These are phyloP conservation scores for Cyprinodon variegatus DNA, from an alignment of 2,113 vertebrate species.

Conservation along the genomic window DNA sequence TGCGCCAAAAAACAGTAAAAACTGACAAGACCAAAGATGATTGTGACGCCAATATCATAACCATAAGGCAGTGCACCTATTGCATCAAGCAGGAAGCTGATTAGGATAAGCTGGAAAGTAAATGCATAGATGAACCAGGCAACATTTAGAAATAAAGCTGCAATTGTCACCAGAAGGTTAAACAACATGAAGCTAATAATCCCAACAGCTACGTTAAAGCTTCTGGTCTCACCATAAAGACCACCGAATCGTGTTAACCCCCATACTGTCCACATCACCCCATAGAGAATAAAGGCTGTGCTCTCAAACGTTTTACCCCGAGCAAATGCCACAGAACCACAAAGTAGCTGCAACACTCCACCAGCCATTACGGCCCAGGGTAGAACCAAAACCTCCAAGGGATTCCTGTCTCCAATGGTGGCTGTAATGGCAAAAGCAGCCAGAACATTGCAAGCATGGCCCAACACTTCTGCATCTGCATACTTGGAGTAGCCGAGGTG, in stretches of 20 bases:
- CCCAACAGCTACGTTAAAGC: slow-evolving; percentile 81
- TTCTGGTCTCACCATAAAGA: slow-evolving; percentile 76
- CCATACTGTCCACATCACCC: slow-evolving; percentile 89
- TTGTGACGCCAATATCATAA: slow-evolving; percentile 84
- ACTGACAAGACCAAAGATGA: slow-evolving; percentile 87
- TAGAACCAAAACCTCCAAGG: slow-evolving; percentile 78
- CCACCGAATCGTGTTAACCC: slow-evolving; percentile 82
- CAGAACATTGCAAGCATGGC: slow-evolving; percentile 82
- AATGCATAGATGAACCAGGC: slow-evolving; percentile 85
- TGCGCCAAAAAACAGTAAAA: slow-evolving; percentile 89
- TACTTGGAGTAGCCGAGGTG: slow-evolving; percentile 88
- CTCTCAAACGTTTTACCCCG: slow-evolving; percentile 90
- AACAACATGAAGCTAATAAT: slow-evolving; percentile 86
- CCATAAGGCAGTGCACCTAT: slow-evolving; percentile 78
- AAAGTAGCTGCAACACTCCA: slow-evolving; percentile 83
- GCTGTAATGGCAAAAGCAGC: slow-evolving; percentile 84
- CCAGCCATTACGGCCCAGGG: slow-evolving; percentile 88
- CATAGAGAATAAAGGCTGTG: slow-evolving; percentile 85
- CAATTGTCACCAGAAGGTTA: slow-evolving; percentile 82
- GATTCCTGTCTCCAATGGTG: slow-evolving; percentile 64
- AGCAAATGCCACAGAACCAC: slow-evolving; percentile 85
- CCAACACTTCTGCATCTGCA: slow-evolving; percentile 84
- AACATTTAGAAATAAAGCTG: slow-evolving; percentile 80
- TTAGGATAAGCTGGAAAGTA: slow-evolving; percentile 83
- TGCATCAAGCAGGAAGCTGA: slow-evolving; percentile 88